Percentiles rank a stretch among this genome's conserved stretches.
Evolutionary conservation across 2,113 vertebrate genomes (phyloP).

Genomic region (Arenaria interpres): DNA sequence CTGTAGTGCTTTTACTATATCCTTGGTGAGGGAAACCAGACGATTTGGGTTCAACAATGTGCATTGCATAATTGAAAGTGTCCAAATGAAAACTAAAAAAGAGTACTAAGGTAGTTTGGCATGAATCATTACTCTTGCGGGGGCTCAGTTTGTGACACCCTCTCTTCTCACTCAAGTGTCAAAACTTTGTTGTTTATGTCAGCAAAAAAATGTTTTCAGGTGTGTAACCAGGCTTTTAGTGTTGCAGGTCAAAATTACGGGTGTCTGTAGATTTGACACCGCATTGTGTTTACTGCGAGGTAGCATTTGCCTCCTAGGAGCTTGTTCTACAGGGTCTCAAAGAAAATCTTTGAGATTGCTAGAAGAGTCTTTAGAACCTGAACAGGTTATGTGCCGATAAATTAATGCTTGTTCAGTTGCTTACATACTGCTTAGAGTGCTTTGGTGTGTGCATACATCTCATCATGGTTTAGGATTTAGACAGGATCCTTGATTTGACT

Average conservation of each 20-base stretch:
- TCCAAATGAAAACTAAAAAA: background rate
- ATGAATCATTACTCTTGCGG: background rate
- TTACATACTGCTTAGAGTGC: background rate
- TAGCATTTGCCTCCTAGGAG: background rate
- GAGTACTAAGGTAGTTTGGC: background rate
- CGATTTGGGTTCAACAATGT: background rate
- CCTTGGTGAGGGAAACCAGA: background rate
- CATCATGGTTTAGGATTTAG: background rate
- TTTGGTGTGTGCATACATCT: background rate
- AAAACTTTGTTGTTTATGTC: background rate
- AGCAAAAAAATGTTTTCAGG: background rate
- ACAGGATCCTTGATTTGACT: background rate
- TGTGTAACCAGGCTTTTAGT: background rate
- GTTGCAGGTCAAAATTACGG: background rate
- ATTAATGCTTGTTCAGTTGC: background rate
- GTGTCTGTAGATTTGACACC: background rate
- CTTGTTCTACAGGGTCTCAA: background rate
- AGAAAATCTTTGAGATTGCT: background rate
- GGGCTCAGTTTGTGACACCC: background rate
- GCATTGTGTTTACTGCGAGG: background rate
- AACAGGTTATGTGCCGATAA: background rate
- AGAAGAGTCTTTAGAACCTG: background rate
- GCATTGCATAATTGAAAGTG: background rate
- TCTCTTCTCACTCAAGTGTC: background rate
- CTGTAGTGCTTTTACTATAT: background rate